Percentiles rank a stretch among this genome's conserved stretches.
Evolutionary conservation across 1,140 invertebrate genomes (phyloP).

Genomic region (Bombyx mori): DNA sequence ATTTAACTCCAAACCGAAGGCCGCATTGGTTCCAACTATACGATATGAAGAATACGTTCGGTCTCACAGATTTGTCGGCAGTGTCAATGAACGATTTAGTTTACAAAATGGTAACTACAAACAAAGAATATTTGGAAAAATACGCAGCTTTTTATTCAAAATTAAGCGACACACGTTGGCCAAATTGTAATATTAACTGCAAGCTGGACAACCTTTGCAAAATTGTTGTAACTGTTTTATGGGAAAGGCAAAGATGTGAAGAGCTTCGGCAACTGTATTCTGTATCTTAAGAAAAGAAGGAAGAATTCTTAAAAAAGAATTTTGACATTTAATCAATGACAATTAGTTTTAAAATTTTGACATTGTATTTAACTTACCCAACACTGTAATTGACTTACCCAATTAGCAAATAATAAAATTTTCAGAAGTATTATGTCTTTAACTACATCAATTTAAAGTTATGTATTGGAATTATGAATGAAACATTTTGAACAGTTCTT

Average conservation of each 20-base stretch:
- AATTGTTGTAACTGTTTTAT: conserved; percentile 71
- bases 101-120: conserved; percentile 62
- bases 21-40: conserved; percentile 80
- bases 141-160: conserved; percentile 71
- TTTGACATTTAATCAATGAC: too few relatives aligned
- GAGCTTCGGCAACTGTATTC: conserved; percentile 43
- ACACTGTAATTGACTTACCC: too few relatives aligned
- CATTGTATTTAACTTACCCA: too few relatives aligned
- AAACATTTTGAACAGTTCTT: too few relatives aligned
- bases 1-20: conserved; percentile 66
- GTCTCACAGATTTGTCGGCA: conserved; percentile 65
- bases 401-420: too few relatives aligned
- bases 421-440: too few relatives aligned
- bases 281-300: neutral
- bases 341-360: too few relatives aligned
- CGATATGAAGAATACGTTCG: conserved; percentile 77
- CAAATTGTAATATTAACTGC: conserved; percentile 72
- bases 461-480: too few relatives aligned
- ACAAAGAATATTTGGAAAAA: conserved; percentile 42
- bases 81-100: conserved; percentile 66
- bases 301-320: too few relatives aligned
- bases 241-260: conserved; percentile 71
- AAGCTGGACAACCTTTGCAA: conserved; percentile 72
- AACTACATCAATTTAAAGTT: too few relatives aligned
- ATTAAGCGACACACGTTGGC: conserved; percentile 68